Evolutionary conservation across 2,888 invertebrate species (phyloP), one percentile per base, ranked within the genome.

Genomic region (Acrobasis repandana): DNA sequence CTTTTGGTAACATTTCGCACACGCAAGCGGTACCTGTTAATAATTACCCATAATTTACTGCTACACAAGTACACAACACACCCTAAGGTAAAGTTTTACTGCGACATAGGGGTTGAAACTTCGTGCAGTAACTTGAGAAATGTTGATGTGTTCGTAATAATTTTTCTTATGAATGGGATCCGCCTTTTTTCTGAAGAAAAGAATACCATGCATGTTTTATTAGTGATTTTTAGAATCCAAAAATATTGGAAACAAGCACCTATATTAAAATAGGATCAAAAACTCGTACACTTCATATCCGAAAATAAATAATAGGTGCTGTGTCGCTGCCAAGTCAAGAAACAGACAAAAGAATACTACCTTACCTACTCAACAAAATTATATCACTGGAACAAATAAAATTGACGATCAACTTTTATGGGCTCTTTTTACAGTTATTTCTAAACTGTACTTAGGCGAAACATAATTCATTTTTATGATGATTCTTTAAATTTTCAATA

Each of bases 131-230:
- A 54, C 54, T 54, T 54, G 60, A 50, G 57, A 60, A 63, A 61
- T 61, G 58, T 60, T 63, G 60, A 63, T 61, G 60, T 58, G 58
- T 60, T 50, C 62, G n/a, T 62, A 61, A 62, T 48, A 57, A 48
- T 15, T 57, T 46, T 34, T 48, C 15, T 48, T 57, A 48, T 18
- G 56, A 57, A 57, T 48, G 48, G 34, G 28, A 48, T 34, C 33
- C 33, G 34, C 11, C 18, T 50, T 10, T 57, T 48, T 48, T 16
- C 9, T 33, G 48, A 34, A 57, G 33, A 2, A 15, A 48, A 33
- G 11, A 4, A 20, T 20, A 4, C 20, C 20, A 20, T 20, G 20
- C 20, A 20, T 20, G 20, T 3, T 20, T 20, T 20, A 20, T 3
- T 20, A 3, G 20, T 4, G 20, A 20, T 20, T 20, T 20, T 20